A percentile compares a stretch with the other conserved stretches of the same genome.
These are phyloP conservation scores for Sthenelais limicola DNA, from an alignment of 2,888 invertebrate species.

Conservation along the genomic window DNA sequence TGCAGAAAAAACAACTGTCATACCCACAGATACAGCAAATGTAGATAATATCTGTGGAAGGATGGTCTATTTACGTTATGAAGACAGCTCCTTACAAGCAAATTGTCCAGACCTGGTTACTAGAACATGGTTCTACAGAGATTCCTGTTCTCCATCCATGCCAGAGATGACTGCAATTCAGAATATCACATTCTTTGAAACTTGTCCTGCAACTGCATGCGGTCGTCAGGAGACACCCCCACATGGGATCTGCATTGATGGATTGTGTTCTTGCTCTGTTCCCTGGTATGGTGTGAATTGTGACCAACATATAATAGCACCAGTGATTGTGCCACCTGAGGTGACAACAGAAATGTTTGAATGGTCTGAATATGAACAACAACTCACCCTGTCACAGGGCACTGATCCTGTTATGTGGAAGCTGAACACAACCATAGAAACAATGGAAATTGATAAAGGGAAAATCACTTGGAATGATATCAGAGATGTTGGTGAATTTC, in stretches of 20 bases:
- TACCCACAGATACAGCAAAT: not conserved
- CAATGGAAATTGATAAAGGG: too few species aligned
- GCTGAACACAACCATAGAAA: too few species aligned
- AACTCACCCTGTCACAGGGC: not conserved
- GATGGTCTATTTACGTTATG: not conserved
- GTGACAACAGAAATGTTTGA: not conserved
- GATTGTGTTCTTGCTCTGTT: constrained; percentile 52
- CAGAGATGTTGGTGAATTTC: not conserved
- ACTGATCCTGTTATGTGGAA: constrained; percentile 4
- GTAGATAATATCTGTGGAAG: constrained; percentile 1
- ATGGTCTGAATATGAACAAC: too few species aligned
- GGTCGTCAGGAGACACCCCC: constrained; percentile 47
- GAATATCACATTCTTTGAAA: constrained; percentile 44
- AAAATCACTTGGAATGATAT: too few species aligned
- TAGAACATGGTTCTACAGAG: not conserved
- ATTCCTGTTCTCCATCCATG: not conserved
- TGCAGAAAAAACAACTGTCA: not conserved
- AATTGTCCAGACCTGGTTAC: not conserved
- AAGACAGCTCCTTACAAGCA: not conserved
- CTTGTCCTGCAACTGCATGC: constrained; percentile 53
- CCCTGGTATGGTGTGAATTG: constrained; percentile 56
- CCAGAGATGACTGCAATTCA: not conserved
- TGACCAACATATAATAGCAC: constrained; percentile 29
- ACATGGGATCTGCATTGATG: constrained; percentile 54
- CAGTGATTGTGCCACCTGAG: not conserved